Conservation (phyloP, 1,140 invertebrate genomes). For the Drosophila arawakana region DNA sequence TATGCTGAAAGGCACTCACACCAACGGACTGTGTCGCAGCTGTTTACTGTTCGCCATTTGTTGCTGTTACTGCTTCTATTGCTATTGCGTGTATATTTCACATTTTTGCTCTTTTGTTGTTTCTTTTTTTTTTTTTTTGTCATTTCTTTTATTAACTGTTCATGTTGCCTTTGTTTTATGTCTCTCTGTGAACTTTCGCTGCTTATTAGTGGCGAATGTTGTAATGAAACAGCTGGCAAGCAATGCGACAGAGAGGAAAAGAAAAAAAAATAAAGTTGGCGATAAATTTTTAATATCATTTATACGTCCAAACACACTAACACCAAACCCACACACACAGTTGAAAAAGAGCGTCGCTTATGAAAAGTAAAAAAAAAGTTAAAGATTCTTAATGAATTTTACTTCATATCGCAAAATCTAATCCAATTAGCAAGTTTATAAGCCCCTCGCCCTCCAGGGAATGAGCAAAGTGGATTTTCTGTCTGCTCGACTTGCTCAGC, state of each 20-base stretch:
- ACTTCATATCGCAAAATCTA: slow-evolving; percentile 75
- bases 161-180: slow-evolving; percentile 49
- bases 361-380: slow-evolving; percentile 17
- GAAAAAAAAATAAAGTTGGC: slow-evolving; percentile 55
- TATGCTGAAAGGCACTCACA: slow-evolving; percentile 16
- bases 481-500: slow-evolving; percentile 54
- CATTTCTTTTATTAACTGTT: slow-evolving; percentile 60
- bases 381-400: slow-evolving; percentile 68
- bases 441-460: slow-evolving; percentile 19
- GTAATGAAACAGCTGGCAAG: slow-evolving; percentile 54
- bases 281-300: slow-evolving; percentile 80
- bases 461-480: slow-evolving; percentile 11
- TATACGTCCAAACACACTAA: slow-evolving; percentile 7
- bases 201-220: slow-evolving; percentile 58
- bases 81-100: slow-evolving; percentile 36
- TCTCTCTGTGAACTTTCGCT: slow-evolving; percentile 62
- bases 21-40: slow-evolving; percentile 31
- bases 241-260: slow-evolving; percentile 1
- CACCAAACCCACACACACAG: background rate
- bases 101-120: slow-evolving; percentile 27
- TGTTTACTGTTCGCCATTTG: slow-evolving; percentile 57
- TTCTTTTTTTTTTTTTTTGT: slow-evolving; percentile 11
- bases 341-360: slow-evolving; percentile 26
- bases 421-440: slow-evolving; percentile 80
- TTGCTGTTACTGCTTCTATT: slow-evolving; percentile 49